phyloP scores from a whole-genome alignment of 2,888 invertebrate species.

The Brenthis ino region DNA sequence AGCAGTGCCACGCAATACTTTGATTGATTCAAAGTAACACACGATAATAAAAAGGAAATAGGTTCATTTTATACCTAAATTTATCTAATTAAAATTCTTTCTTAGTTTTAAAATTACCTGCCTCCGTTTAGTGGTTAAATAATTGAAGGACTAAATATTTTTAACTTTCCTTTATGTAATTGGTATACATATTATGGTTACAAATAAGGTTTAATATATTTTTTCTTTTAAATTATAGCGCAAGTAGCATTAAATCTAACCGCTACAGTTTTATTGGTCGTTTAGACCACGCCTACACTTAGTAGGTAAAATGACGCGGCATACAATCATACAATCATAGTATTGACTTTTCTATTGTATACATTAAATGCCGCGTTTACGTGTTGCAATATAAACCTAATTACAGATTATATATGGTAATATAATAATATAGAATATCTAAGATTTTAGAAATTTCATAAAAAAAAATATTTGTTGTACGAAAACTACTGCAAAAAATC shows the following conservation, averaged over 20 bases:
- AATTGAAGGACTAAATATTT: not conserved
- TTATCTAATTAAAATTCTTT: not conserved
- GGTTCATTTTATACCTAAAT: constrained; percentile 2
- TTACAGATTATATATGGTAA: constrained; percentile 3
- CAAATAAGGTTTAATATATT: not conserved
- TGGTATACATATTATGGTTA: too few relatives aligned
- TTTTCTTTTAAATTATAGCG: constrained; percentile 8
- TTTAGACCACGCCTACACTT: constrained; percentile 50
- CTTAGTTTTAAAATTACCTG: constrained; percentile 9
- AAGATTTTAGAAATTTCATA: not conserved
- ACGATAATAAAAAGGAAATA: constrained; percentile 14
- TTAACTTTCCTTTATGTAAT: not conserved
- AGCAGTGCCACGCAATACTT: constrained; percentile 31
- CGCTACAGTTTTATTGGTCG: constrained; percentile 54
- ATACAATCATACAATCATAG: constrained; percentile 24
- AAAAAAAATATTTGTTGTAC: not conserved
- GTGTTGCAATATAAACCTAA: constrained; percentile 6
- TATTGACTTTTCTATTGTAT: constrained; percentile 28
- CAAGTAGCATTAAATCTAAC: constrained; percentile 37
- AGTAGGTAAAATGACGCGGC: constrained; percentile 34
- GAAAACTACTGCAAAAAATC: not conserved
- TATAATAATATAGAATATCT: not conserved
- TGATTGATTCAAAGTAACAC: constrained; percentile 21
- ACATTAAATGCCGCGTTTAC: constrained; percentile 1
- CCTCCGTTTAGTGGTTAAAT: not conserved